Conservation (phyloP, 1,140 invertebrate genomes). For the Vollenhovia emeryi region DNA sequence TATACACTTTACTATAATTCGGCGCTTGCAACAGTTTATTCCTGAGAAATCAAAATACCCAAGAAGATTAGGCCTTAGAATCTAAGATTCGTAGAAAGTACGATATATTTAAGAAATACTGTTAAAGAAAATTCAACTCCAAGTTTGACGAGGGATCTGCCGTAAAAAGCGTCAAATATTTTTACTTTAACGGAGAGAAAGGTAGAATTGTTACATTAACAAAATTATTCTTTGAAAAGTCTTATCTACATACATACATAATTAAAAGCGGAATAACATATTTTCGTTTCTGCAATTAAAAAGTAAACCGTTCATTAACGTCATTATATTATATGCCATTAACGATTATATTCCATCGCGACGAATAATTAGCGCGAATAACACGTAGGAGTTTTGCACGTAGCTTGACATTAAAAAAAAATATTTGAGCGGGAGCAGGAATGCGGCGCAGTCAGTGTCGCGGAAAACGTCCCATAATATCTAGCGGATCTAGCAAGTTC, state of each 20-base stretch:
- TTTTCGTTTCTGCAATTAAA: not conserved
- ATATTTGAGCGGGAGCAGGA: constrained; percentile 12
- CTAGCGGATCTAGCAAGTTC: not conserved
- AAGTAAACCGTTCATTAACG: not conserved
- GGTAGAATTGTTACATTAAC: not conserved
- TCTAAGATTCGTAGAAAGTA: too few species aligned
- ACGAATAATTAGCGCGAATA: not conserved
- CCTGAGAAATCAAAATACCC: too few species aligned
- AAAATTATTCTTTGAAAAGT: not conserved
- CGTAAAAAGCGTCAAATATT: too few species aligned
- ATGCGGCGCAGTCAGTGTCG: not conserved
- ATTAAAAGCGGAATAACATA: not conserved
- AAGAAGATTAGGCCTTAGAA: too few species aligned
- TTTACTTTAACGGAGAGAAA: not conserved
- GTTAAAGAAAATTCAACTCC: too few species aligned
- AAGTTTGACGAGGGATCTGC: too few species aligned
- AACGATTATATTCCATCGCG: not conserved
- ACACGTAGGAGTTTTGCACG: not conserved
- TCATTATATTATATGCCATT: not conserved
- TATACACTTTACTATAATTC: not conserved
- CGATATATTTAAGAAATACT: too few species aligned
- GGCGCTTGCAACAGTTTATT: not conserved
- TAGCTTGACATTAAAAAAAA: not conserved
- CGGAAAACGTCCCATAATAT: not conserved
- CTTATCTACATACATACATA: not conserved